phyloP scores from a whole-genome alignment of 2,888 invertebrate species.

The Pristionchus entomophagus region DNA sequence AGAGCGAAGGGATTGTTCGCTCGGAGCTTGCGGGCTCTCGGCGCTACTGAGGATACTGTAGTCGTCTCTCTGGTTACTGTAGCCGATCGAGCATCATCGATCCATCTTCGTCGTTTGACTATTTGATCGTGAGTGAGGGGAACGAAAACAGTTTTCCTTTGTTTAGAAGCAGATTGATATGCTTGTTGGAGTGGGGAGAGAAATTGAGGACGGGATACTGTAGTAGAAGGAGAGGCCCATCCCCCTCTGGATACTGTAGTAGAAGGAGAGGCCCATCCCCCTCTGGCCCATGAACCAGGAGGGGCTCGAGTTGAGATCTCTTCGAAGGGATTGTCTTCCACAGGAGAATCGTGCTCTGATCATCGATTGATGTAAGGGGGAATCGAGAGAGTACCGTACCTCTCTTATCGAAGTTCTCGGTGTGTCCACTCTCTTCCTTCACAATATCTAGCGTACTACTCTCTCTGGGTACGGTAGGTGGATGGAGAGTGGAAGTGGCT shows the following conservation, averaged over 20 bases:
- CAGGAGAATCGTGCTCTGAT: conserved; percentile 31
- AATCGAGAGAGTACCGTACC: neutral
- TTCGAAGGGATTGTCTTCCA: conserved; percentile 48
- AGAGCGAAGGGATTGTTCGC: conserved; percentile 35
- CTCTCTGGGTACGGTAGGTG: neutral
- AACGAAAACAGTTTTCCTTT: neutral
- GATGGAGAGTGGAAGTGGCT: conserved; percentile 33
- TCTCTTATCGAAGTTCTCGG: neutral
- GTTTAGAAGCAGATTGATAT: neutral
- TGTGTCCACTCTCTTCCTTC: neutral
- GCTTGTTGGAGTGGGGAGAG: neutral
- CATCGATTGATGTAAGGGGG: neutral
- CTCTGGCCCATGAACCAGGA: conserved; percentile 18
- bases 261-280: neutral
- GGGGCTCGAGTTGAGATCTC: conserved; percentile 39
- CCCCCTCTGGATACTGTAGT: no score
- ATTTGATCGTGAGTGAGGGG: conserved; percentile 25
- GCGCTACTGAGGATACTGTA: neutral
- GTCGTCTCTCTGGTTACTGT: neutral
- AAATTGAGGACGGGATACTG: no score
- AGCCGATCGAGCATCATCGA: conserved; percentile 27
- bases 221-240: neutral
- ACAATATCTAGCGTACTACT: neutral
- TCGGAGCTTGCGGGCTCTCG: neutral
- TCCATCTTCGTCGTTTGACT: neutral